These are phyloP conservation scores for Panurus biarmicus DNA, from an alignment of 2,113 vertebrate species.

Conservation along the genomic window DNA sequence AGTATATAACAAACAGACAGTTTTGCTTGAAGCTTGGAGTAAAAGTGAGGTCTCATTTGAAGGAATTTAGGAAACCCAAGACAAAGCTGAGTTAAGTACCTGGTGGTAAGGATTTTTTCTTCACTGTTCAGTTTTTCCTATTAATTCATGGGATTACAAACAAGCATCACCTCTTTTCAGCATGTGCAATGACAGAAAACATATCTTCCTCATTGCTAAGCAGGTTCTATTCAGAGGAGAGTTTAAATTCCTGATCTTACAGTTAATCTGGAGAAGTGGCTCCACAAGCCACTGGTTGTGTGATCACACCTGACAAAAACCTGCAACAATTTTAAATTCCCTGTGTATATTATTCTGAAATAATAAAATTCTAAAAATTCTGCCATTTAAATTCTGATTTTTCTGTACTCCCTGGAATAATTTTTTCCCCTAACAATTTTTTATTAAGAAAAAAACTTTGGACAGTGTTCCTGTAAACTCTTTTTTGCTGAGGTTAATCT, in stretches of 20 bases:
- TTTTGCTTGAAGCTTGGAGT: neutral
- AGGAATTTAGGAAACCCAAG: neutral
- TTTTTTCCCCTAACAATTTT: neutral
- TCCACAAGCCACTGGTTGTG: neutral
- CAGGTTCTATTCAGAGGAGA: neutral
- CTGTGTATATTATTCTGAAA: neutral
- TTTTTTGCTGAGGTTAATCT: neutral
- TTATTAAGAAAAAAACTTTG: neutral
- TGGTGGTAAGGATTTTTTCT: neutral
- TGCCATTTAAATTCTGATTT: neutral
- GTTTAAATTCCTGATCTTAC: neutral
- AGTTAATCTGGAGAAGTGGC: neutral
- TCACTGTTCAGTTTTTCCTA: neutral
- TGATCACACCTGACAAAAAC: neutral
- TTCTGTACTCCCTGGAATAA: neutral
- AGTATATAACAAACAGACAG: neutral
- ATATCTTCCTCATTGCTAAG: neutral
- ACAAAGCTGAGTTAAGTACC: neutral
- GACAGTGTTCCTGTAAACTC: neutral
- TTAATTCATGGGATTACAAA: neutral
- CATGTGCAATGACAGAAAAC: neutral
- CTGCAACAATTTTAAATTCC: neutral
- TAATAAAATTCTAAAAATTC: neutral
- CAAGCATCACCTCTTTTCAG: neutral
- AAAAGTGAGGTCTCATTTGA: neutral